Evolutionary conservation across 2,797 vertebrate species (phyloP).

Genomic region (Eupleurogrammus muticus): DNA sequence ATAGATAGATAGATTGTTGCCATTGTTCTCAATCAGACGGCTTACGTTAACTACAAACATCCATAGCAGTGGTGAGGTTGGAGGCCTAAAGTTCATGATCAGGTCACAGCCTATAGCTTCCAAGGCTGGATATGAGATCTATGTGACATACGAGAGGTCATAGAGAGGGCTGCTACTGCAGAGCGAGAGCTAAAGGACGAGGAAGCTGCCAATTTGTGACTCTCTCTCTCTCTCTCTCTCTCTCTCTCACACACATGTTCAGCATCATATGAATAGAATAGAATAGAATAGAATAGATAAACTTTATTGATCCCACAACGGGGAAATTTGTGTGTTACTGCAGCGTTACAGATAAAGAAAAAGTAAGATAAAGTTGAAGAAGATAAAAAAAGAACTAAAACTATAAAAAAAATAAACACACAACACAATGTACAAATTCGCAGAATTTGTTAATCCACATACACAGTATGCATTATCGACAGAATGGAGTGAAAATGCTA

Average conservation of each 20-base stretch:
- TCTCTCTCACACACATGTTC: neutral
- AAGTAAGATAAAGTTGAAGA: too few species aligned
- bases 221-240: conserved; percentile 12
- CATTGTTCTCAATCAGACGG: conserved; percentile 82
- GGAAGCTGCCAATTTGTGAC: conserved; percentile 57
- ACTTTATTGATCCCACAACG: too few species aligned
- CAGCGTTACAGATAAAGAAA: too few species aligned
- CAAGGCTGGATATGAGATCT: conserved; percentile 61
- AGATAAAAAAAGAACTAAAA: too few species aligned
- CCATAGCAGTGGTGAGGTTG: conserved; percentile 23
- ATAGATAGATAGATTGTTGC: conserved; percentile 61
- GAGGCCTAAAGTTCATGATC: conserved; percentile 66
- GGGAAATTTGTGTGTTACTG: too few species aligned
- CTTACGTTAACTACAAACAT: conserved; percentile 82
- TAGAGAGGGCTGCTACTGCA: conserved; percentile 69
- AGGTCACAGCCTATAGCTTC: conserved; percentile 64
- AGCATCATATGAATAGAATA: too few species aligned
- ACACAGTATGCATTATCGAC: too few species aligned
- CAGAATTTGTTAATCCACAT: too few species aligned
- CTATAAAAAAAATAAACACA: too few species aligned
- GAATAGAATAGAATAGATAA: too few species aligned
- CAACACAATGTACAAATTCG: too few species aligned
- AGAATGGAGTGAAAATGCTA: too few species aligned
- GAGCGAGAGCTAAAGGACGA: conserved; percentile 52
- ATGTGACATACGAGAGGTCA: conserved; percentile 74